phyloP scores from a whole-genome alignment of 2,113 vertebrate genomes.

The Apaloderma vittatum region DNA sequence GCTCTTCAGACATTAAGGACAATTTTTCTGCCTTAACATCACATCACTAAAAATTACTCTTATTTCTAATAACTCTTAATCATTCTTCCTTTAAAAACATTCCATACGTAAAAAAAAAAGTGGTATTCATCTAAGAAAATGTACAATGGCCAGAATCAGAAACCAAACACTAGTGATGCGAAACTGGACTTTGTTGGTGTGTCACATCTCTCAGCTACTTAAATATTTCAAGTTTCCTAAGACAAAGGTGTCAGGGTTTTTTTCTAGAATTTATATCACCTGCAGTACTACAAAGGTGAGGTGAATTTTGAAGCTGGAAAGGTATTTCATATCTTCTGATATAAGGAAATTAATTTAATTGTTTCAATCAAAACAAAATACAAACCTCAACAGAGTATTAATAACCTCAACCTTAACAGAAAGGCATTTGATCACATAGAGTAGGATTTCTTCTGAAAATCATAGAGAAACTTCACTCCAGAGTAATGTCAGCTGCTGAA shows the following conservation, averaged over 20 bases:
- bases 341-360: background rate
- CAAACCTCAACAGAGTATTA: background rate
- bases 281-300: background rate
- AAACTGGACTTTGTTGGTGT: background rate
- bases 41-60: background rate
- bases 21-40: background rate
- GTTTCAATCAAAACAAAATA: constrained; percentile 10
- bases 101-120: background rate
- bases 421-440: background rate
- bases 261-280: background rate
- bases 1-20: background rate
- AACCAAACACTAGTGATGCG: background rate
- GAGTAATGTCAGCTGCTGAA: background rate
- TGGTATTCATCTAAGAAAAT: background rate
- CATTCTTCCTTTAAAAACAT: background rate
- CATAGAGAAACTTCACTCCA: background rate
- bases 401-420: background rate
- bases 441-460: constrained; percentile 14
- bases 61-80: background rate
- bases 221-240: background rate
- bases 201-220: background rate
- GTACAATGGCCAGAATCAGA: background rate
- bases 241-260: background rate
- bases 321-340: background rate
- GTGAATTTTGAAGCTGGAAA: background rate